phyloP scores from a whole-genome alignment of 2,113 vertebrate genomes.

The Lucifuga dentata region DNA sequence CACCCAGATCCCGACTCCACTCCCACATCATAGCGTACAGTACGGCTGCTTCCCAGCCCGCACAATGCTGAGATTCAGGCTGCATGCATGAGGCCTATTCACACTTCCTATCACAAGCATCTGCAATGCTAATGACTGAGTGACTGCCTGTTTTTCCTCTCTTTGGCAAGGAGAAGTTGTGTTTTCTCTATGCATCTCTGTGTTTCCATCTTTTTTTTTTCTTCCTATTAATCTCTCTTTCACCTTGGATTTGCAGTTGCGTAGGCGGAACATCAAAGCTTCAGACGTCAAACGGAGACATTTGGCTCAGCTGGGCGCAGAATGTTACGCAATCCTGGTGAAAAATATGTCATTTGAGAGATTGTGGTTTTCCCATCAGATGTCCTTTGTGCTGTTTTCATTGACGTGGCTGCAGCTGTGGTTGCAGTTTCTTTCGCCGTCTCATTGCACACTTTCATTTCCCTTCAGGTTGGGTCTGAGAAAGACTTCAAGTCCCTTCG shows the following conservation, averaged over 20 bases:
- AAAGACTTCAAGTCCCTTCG: constrained; percentile 3
- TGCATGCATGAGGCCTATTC: constrained; percentile 84
- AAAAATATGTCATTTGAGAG: constrained; percentile 52
- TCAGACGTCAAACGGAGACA: constrained; percentile 57
- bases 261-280: constrained; percentile 63
- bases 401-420: constrained; percentile 42
- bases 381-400: constrained; percentile 31
- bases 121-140: constrained; percentile 87
- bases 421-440: constrained; percentile 17
- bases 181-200: constrained; percentile 61
- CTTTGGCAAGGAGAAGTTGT: constrained; percentile 46
- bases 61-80: constrained; percentile 89
- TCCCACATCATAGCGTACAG: constrained; percentile 69
- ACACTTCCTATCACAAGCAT: constrained; percentile 81
- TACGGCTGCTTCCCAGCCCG: constrained; percentile 55
- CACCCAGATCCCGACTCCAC: constrained; percentile 56
- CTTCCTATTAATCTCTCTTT: constrained; percentile 32
- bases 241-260: constrained; percentile 31
- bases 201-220: constrained; percentile 20
- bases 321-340: constrained; percentile 49
- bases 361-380: constrained; percentile 45
- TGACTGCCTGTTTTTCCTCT: constrained; percentile 53
- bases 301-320: constrained; percentile 65
- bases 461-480: constrained; percentile 32
- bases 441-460: constrained; percentile 28